phyloP scores from a whole-genome alignment of 1,140 invertebrate genomes.

The Drosophila mojavensis region DNA sequence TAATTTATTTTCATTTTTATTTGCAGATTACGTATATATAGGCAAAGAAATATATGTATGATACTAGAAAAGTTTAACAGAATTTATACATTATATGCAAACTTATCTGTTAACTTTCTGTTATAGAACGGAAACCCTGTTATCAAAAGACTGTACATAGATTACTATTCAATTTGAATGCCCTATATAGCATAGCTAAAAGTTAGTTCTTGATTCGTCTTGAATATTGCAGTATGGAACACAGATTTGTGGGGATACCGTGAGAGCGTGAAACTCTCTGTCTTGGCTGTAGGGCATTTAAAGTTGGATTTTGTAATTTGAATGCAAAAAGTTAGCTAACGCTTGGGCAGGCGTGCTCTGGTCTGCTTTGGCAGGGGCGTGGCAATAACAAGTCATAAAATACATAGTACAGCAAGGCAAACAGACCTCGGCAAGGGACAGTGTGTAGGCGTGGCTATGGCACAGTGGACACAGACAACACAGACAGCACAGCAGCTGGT shows the following conservation, averaged over 20 bases:
- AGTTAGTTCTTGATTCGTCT: background rate
- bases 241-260: background rate
- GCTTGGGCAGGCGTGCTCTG: constrained; percentile 7
- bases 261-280: background rate
- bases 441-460: background rate
- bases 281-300: constrained; percentile 20
- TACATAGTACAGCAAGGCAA: constrained; percentile 59
- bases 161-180: too few species aligned
- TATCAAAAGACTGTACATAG: too few species aligned
- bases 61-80: too few species aligned
- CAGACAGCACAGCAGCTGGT: constrained; percentile 39
- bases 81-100: too few species aligned
- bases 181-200: too few species aligned
- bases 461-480: constrained; percentile 24
- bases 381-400: constrained; percentile 77
- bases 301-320: constrained; percentile 62
- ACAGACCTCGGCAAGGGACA: constrained; percentile 19
- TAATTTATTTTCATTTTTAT: too few species aligned
- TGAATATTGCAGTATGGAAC: background rate
- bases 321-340: constrained; percentile 53
- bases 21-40: background rate
- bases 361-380: constrained; percentile 18
- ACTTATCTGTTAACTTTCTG: too few species aligned
- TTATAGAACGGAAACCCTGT: too few species aligned
- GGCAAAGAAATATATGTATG: too few species aligned